These are phyloP conservation scores for Meta bourneti DNA, from an alignment of 2,888 invertebrate genomes.

Conservation along the genomic window DNA sequence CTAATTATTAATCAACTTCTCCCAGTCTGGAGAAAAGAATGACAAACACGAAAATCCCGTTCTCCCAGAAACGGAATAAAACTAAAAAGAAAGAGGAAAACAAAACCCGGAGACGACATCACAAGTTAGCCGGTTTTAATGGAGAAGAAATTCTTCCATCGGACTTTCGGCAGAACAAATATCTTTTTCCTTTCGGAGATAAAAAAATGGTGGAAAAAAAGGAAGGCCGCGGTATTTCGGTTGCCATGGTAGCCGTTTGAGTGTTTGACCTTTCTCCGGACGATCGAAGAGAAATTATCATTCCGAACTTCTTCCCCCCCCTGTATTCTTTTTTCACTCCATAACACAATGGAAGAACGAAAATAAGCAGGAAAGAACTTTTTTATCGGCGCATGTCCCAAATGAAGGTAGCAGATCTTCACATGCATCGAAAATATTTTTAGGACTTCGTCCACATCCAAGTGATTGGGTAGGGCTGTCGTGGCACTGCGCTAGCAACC, in stretches of 20 bases:
- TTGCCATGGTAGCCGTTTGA: slow-evolving; percentile 25
- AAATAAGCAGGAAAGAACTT: not conserved
- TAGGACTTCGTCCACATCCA: not conserved
- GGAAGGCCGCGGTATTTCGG: slow-evolving; percentile 1
- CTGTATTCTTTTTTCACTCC: not conserved
- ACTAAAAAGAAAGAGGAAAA: not conserved
- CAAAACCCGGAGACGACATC: not conserved
- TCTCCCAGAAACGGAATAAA: not conserved
- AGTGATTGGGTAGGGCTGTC: no score
- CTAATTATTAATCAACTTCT: not conserved
- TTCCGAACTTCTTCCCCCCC: not conserved
- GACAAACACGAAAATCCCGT: not conserved
- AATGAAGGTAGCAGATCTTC: not conserved
- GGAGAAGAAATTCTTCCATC: not conserved
- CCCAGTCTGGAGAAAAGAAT: not conserved
- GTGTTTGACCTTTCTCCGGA: slow-evolving; percentile 25
- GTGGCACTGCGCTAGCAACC: no score
- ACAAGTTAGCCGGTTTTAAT: not conserved
- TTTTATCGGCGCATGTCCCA: not conserved
- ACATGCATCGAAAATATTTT: not conserved
- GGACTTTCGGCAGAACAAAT: not conserved
- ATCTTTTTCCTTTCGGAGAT: not conserved
- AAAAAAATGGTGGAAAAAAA: slow-evolving; percentile 13
- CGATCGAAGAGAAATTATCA: slow-evolving; percentile 23
- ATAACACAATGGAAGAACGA: not conserved